A percentile compares a stretch with the other conserved stretches of the same genome.
These are phyloP conservation scores for Dryomyza anilis DNA, from an alignment of 2,888 invertebrate genomes.

Conservation along the genomic window DNA sequence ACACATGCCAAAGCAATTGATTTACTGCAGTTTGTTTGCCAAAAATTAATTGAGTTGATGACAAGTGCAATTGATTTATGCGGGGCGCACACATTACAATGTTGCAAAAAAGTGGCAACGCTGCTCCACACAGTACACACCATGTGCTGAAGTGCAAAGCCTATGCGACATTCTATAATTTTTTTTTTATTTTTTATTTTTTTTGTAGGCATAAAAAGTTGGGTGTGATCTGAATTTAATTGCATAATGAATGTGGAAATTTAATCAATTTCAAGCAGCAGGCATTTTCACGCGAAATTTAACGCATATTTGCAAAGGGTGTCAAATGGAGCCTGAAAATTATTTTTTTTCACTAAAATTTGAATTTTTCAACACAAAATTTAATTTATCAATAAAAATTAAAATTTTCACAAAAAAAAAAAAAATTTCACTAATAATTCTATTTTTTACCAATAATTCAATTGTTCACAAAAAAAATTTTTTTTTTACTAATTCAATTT, in stretches of 20 bases:
- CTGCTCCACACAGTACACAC: not conserved
- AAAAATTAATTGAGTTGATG: slow-evolving; percentile 62
- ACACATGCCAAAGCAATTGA: slow-evolving; percentile 59
- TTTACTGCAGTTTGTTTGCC: slow-evolving; percentile 59
- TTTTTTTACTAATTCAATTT: not conserved
- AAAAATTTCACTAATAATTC: no score
- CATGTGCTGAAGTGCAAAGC: no score
- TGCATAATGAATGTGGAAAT: slow-evolving; percentile 15
- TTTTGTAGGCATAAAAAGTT: not conserved
- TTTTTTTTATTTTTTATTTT: not conserved
- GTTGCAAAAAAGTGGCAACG: slow-evolving; percentile 7
- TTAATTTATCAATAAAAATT: no score
- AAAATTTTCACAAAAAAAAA: no score
- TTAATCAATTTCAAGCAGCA: slow-evolving; percentile 8
- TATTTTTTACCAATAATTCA: no score
- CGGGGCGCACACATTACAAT: slow-evolving; percentile 49
- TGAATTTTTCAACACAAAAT: no score
- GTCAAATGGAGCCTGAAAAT: not conserved
- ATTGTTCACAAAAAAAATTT: not conserved
- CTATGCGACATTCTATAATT: no score
- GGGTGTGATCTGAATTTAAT: slow-evolving; percentile 19
- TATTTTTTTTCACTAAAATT: no score
- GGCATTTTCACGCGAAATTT: not conserved
- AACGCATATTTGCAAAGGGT: not conserved
- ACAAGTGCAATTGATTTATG: slow-evolving; percentile 62